Percentiles rank a stretch among this genome's conserved stretches.
Evolutionary conservation across 2,797 vertebrate species (phyloP).

Genomic region (Pelodytes ibericus): DNA sequence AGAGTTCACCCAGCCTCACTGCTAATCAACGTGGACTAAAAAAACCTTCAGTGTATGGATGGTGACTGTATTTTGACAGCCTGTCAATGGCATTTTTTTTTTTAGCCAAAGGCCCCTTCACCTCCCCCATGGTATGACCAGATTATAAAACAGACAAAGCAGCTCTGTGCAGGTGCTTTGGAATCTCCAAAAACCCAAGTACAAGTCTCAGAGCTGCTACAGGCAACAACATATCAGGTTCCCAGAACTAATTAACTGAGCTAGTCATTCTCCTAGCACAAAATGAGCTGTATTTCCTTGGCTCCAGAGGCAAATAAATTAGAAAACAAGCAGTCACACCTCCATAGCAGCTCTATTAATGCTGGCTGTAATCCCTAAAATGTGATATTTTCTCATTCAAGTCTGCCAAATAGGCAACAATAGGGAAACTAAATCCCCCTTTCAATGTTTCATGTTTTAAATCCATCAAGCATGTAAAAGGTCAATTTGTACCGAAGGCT

Average conservation of each 20-base stretch:
- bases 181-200: no score
- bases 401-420: no score
- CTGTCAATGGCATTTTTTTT: background rate
- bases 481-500: no score
- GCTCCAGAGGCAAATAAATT: conserved; percentile 9
- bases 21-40: background rate
- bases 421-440: no score
- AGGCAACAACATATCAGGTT: background rate
- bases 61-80: background rate
- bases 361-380: conserved; percentile 15
- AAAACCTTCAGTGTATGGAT: background rate
- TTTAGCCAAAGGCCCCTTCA: background rate
- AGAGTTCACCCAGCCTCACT: background rate
- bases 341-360: conserved; percentile 17
- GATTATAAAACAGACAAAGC: background rate
- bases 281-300: conserved; percentile 21
- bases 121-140: background rate
- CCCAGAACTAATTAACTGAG: conserved; percentile 5
- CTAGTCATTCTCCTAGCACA: background rate
- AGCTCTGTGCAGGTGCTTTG: background rate
- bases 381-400: no score
- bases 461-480: no score
- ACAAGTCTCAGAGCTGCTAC: no score
- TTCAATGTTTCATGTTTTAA: no score
- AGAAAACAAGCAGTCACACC: conserved; percentile 30